Conservation (phyloP, 2,113 vertebrate genomes). For the Myotis lucifugus region DNA sequence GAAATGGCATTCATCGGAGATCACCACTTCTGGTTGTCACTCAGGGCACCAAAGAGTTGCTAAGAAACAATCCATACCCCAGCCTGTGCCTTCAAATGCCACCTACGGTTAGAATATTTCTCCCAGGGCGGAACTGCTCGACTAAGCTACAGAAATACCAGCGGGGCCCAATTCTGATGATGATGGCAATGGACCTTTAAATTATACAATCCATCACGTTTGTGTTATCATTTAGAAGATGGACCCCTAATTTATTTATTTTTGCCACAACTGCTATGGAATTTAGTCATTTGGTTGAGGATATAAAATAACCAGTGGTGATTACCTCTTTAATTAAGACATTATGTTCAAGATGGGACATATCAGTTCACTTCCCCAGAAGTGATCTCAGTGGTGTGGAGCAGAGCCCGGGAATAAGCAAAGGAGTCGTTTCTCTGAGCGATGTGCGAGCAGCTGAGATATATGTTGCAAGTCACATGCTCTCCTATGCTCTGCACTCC, state of each 20-base stretch:
- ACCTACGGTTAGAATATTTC: neutral
- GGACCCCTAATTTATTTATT: neutral
- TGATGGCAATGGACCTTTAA: neutral
- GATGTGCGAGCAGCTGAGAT: neutral
- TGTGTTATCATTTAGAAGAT: conserved; percentile 31
- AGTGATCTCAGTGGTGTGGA: neutral
- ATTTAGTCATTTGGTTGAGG: neutral
- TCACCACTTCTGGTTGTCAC: neutral
- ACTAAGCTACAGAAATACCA: neutral
- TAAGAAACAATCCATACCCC: neutral
- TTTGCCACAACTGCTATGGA: neutral
- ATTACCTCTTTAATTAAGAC: neutral
- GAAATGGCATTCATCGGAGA: neutral
- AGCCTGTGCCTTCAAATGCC: neutral
- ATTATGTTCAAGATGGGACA: neutral
- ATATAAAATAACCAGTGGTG: neutral
- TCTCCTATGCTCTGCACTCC: neutral
- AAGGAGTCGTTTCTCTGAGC: neutral
- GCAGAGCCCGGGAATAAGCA: neutral
- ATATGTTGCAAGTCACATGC: rapidly evolving
- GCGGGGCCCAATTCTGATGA: neutral
- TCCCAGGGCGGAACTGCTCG: neutral
- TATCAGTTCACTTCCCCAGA: neutral
- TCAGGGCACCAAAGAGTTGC: neutral
- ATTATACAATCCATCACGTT: neutral